These are phyloP conservation scores for Tetramorium parvispinum DNA, from an alignment of 1,140 invertebrate species.

Conservation along the genomic window DNA sequence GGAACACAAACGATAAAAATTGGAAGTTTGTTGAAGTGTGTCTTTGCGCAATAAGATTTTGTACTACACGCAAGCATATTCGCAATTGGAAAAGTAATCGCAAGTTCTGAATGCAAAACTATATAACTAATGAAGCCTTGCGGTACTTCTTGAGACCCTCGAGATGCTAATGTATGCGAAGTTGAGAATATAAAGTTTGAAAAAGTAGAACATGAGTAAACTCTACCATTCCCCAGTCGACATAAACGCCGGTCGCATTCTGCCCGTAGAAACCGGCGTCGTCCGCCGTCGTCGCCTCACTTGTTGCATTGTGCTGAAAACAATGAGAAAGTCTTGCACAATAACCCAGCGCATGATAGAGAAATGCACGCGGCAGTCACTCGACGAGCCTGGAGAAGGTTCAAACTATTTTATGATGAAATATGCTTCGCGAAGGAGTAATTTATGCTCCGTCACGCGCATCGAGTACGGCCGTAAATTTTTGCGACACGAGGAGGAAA, in stretches of 20 bases:
- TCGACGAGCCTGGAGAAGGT: not conserved
- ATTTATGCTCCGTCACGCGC: conserved; percentile 19
- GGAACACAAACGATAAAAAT: not conserved
- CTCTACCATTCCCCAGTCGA: conserved; percentile 83
- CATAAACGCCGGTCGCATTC: conserved; percentile 62
- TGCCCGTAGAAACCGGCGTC: conserved; percentile 65
- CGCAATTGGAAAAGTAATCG: conserved; percentile 19
- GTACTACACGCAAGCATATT: not conserved
- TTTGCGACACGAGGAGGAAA: not conserved
- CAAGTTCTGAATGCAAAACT: not conserved
- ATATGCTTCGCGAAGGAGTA: conserved; percentile 10
- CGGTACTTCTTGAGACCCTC: not conserved
- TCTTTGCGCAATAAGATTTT: not conserved
- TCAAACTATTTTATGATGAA: conserved; percentile 42
- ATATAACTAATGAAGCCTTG: not conserved
- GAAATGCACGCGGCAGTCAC: conserved; percentile 29
- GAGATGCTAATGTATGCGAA: conserved; percentile 26
- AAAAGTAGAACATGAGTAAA: conserved; percentile 64
- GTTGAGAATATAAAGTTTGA: conserved; percentile 20
- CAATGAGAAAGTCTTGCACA: conserved; percentile 63
- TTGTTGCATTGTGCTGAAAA: conserved; percentile 81
- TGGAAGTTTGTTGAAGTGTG: not conserved
- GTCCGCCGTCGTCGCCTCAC: conserved; percentile 68
- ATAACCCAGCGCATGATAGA: conserved; percentile 43
- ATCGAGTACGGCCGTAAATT: conserved; percentile 24